Percentiles rank a stretch among this genome's conserved stretches.
Evolutionary conservation across 30 jellyfish, hydroid and myxozoan genomes (phyloP).

Genomic region (Cassiopea andromeda): DNA sequence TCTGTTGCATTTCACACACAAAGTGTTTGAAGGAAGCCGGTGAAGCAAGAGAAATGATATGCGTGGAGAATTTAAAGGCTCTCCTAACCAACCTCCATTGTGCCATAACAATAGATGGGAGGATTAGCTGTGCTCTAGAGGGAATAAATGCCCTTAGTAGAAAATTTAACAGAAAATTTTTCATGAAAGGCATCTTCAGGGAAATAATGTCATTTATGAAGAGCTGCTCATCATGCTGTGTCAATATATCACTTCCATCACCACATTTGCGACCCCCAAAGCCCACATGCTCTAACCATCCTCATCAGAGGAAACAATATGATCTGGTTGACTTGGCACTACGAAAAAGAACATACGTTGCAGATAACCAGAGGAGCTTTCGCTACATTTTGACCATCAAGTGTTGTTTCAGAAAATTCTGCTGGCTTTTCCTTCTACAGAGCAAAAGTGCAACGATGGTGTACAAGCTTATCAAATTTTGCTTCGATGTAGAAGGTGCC

Average conservation of each 20-base stretch:
- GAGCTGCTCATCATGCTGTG: not conserved
- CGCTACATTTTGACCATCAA: not conserved
- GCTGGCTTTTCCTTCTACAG: not conserved
- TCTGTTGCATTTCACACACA: not conserved
- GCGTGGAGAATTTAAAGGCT: not conserved
- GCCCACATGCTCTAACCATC: slow-evolving; percentile 11
- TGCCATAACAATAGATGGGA: not conserved
- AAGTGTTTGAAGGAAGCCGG: not conserved
- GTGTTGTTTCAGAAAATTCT: slow-evolving; percentile 14
- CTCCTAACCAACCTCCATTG: not conserved
- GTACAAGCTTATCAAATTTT: not conserved
- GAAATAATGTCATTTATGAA: not conserved
- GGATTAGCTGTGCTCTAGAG: not conserved
- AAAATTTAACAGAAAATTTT: not conserved
- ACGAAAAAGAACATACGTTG: not conserved
- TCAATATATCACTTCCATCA: not conserved
- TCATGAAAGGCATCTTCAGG: slow-evolving; percentile 1
- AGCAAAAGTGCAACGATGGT: not conserved
- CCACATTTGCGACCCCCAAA: slow-evolving; percentile 16
- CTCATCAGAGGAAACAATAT: slow-evolving; percentile 21
- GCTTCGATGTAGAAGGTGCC: slow-evolving; percentile 1
- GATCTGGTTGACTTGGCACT: slow-evolving; percentile 29
- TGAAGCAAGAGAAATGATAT: slow-evolving; percentile 5
- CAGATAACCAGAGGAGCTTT: not conserved
- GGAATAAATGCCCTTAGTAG: slow-evolving; percentile 25